Evolutionary conservation across 2,888 invertebrate species (phyloP), one percentile per base, ranked within the genome.

Genomic region (Drosophila engyochracea): DNA sequence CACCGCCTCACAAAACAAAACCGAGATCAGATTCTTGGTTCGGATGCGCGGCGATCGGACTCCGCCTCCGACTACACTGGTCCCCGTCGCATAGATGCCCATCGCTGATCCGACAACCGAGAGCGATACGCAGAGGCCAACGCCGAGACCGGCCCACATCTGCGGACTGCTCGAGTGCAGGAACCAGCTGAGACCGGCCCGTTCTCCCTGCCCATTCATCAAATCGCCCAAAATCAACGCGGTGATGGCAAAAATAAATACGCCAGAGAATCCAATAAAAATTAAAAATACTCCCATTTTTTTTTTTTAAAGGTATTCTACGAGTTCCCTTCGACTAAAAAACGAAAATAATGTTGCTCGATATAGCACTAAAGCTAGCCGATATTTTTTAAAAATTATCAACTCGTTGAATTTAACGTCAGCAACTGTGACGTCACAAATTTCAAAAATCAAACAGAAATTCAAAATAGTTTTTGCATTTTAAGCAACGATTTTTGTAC

Each of bases 1-100:
- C 2, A 99, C 99, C 79, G 99, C 99, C 94, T 99, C 99, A 93
- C 99, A 99, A 95, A 99, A 99, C 94, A 99, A 99, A 84, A 99
- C 98, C 47, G 99, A 99, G 92, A 99, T 99, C 91, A 99, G 96
- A 94, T 99, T 99, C 94, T 99, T 99, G 63, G 99, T 99, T 94
- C 99, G 98, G 94, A 99, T 99, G 89, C 99, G 95, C 3, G 99
- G 99, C 28, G 99, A 98, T 94, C 99, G 99, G 16, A 99, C 99
- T 92, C 99, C 99, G 71, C 97, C 99, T 65, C 99, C 99, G 59
- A 99, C 95, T 93, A 99, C 99, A 92, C 98, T 98, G 65, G 97
- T 96, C 65, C 99, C 99, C 2, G 98, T 98, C 52, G 99, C 98
- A 94, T 98, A 98, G 91, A 99, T 99, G 52, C 99, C 99, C 89